Evolutionary conservation across 2,797 vertebrate species (phyloP).

Genomic region (Chelon auratus): DNA sequence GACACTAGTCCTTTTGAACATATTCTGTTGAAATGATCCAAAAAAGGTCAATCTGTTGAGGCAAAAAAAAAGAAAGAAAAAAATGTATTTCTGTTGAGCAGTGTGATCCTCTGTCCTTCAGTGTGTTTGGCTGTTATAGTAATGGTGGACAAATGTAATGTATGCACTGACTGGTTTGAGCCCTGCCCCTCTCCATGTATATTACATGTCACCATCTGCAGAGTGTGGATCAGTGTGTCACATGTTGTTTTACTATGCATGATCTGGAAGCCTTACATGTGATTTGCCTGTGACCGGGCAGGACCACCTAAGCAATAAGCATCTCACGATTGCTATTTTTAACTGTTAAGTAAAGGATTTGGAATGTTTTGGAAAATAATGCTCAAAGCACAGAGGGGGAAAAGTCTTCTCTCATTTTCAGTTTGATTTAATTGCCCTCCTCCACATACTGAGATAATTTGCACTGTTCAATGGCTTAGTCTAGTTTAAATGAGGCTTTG

Average conservation of each 20-base stretch:
- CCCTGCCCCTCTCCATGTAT: constrained; percentile 53
- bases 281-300: not conserved
- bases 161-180: constrained; percentile 15
- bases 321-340: constrained; percentile 53
- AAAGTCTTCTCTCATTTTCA: constrained; percentile 27
- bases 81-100: not conserved
- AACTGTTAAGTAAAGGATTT: constrained; percentile 42
- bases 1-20: not conserved
- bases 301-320: constrained; percentile 9
- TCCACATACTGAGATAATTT: constrained; percentile 38
- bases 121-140: too few relatives aligned
- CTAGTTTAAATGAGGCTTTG: constrained; percentile 57
- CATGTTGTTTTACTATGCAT: constrained; percentile 34
- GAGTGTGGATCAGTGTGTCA: constrained; percentile 41
- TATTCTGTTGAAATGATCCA: too few relatives aligned
- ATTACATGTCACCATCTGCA: constrained; percentile 69
- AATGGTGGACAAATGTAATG: too few relatives aligned
- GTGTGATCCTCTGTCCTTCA: not conserved
- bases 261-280: constrained; percentile 20
- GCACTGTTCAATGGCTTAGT: constrained; percentile 33
- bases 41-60: too few relatives aligned
- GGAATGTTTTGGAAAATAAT: constrained; percentile 44
- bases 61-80: too few relatives aligned
- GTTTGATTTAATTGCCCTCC: constrained; percentile 45
- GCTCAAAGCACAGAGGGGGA: constrained; percentile 15